phyloP scores from a whole-genome alignment of 2,888 invertebrate species.

The Tetanocera ferruginea region DNA sequence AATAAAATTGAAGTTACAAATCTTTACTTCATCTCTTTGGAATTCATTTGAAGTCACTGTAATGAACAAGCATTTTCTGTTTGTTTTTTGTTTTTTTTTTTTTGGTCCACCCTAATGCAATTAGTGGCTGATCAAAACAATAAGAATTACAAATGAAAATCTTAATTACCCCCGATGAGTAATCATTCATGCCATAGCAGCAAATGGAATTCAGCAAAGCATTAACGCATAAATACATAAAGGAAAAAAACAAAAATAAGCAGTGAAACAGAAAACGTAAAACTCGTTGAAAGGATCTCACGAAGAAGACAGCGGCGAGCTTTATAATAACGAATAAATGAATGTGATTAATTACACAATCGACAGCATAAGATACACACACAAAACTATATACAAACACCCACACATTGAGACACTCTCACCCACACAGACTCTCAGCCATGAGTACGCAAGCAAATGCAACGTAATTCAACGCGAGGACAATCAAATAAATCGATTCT shows the following conservation, averaged over 20 bases:
- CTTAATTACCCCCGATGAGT: neutral
- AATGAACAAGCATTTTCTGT: no score
- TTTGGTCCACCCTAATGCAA: no score
- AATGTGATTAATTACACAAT: slow-evolving; percentile 28
- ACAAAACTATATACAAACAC: neutral
- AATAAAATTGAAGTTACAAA: no score
- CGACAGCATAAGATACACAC: neutral
- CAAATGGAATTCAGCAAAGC: neutral
- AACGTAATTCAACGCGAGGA: no score
- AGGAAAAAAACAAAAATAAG: neutral
- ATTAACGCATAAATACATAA: neutral
- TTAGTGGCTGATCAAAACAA: neutral
- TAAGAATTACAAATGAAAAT: slow-evolving; percentile 6
- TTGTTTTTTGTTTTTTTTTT: no score
- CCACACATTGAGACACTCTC: neutral
- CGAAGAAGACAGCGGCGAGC: neutral
- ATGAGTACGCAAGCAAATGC: neutral
- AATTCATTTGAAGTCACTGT: no score
- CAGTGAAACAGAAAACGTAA: neutral
- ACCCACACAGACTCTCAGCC: neutral
- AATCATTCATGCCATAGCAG: neutral
- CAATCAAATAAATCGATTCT: no score
- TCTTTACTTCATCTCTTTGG: no score
- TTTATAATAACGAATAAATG: slow-evolving; percentile 14
- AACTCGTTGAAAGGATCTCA: neutral